Evolutionary conservation across 2,113 vertebrate genomes (phyloP).

Genomic region (Canis aureus): DNA sequence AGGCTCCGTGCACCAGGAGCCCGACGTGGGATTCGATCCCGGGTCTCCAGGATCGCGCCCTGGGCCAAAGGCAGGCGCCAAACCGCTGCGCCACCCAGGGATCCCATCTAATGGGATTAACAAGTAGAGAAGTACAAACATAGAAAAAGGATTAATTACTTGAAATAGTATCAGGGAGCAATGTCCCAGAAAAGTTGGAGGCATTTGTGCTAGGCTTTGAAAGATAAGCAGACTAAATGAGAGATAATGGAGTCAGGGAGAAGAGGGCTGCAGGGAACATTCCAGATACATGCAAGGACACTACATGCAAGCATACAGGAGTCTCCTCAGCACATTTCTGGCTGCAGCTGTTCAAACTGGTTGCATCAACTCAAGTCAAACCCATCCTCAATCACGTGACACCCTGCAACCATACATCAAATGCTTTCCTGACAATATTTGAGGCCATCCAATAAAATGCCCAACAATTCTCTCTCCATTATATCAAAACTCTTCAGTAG

Average conservation of each 20-base stretch:
- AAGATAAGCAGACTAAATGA: background rate
- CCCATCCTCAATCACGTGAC: rapidly evolving
- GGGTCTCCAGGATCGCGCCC: no score
- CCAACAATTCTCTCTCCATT: background rate
- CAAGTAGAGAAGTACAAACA: background rate
- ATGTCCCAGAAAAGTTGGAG: background rate
- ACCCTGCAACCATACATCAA: background rate
- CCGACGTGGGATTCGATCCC: no score
- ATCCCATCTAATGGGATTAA: background rate
- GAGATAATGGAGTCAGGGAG: background rate
- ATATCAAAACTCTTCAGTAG: background rate
- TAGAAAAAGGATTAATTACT: background rate
- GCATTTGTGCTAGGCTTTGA: background rate
- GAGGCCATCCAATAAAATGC: background rate
- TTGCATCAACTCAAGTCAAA: background rate
- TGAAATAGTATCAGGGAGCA: background rate
- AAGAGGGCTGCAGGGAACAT: background rate
- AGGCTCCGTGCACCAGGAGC: no score
- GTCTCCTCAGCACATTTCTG: background rate
- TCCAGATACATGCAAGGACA: background rate
- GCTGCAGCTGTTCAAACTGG: conserved; percentile 41
- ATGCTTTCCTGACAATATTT: background rate
- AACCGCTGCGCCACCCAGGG: no score
- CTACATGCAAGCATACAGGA: background rate
- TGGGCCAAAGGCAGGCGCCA: no score